A percentile compares a stretch with the other conserved stretches of the same genome.
These are phyloP conservation scores for Nannoperca obscura DNA, from an alignment of 2,797 vertebrate genomes.

Conservation along the genomic window DNA sequence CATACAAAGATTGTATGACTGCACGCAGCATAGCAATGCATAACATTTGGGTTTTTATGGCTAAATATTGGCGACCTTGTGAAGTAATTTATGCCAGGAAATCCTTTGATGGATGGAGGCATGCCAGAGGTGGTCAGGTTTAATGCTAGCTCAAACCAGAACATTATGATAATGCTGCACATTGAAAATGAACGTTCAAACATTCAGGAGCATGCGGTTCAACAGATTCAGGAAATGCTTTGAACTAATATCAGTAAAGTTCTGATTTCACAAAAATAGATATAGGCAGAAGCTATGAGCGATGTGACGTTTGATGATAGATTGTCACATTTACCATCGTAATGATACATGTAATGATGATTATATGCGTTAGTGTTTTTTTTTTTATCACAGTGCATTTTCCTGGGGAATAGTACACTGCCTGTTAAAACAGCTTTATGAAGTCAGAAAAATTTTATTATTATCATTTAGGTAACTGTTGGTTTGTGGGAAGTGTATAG, in stretches of 20 bases:
- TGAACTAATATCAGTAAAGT: conserved; percentile 1
- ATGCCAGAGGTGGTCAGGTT: conserved; percentile 27
- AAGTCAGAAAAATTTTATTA: not conserved
- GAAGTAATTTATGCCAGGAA: conserved; percentile 17
- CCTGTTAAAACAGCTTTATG: conserved; percentile 2
- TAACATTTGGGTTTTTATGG: conserved; percentile 37
- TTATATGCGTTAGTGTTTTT: not conserved
- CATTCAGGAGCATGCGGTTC: not conserved
- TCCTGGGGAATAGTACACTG: not conserved
- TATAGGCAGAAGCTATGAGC: not conserved
- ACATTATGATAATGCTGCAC: conserved; percentile 36
- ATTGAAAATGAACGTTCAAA: conserved; percentile 19
- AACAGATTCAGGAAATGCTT: conserved; percentile 3
- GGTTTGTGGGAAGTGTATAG: not conserved
- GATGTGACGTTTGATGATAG: not conserved
- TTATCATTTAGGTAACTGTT: not conserved
- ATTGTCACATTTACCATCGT: not conserved
- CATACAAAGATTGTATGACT: conserved; percentile 32
- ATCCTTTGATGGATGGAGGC: conserved; percentile 40
- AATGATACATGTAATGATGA: not conserved
- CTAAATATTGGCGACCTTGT: conserved; percentile 53
- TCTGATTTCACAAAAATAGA: conserved; percentile 8
- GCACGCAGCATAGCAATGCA: conserved; percentile 23
- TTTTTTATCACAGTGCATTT: not conserved
- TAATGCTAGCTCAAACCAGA: conserved; percentile 24